Evolutionary conservation across 2,888 invertebrate genomes (phyloP).

Genomic region (Synanthedon vespiformis): DNA sequence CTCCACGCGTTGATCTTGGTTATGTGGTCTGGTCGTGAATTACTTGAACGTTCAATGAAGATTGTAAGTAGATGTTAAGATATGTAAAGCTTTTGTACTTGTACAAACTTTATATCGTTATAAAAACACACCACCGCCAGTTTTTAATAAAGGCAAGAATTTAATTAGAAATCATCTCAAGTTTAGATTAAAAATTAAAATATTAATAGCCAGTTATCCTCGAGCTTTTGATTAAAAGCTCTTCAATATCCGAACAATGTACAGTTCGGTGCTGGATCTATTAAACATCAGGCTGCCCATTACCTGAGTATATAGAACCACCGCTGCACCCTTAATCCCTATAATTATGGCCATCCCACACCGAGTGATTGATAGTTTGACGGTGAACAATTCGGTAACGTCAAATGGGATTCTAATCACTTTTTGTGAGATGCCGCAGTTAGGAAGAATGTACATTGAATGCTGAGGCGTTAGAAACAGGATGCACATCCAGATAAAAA

Average conservation of each 20-base stretch:
- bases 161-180: too few species aligned
- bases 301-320: slow-evolving; percentile 34
- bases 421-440: slow-evolving; percentile 26
- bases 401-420: slow-evolving; percentile 57
- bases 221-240: slow-evolving; percentile 31
- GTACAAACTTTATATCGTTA: too few species aligned
- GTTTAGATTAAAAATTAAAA: background rate
- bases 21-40: too few species aligned
- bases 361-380: slow-evolving; percentile 57
- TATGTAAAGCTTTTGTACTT: too few species aligned
- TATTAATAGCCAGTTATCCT: background rate
- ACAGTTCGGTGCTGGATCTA: slow-evolving; percentile 28
- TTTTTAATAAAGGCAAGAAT: too few species aligned
- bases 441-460: background rate
- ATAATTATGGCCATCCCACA: slow-evolving; percentile 63
- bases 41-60: too few species aligned
- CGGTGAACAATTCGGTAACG: slow-evolving; percentile 27
- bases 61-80: too few species aligned
- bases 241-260: slow-evolving; percentile 27
- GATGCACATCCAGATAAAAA: too few species aligned
- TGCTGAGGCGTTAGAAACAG: too few species aligned
- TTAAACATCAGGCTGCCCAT: slow-evolving; percentile 35
- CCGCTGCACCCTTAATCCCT: slow-evolving; percentile 52
- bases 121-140: too few species aligned
- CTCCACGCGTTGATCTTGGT: too few species aligned